Evolutionary conservation across 2,797 vertebrate species (phyloP).

Genomic region (Lerista edwardsae): DNA sequence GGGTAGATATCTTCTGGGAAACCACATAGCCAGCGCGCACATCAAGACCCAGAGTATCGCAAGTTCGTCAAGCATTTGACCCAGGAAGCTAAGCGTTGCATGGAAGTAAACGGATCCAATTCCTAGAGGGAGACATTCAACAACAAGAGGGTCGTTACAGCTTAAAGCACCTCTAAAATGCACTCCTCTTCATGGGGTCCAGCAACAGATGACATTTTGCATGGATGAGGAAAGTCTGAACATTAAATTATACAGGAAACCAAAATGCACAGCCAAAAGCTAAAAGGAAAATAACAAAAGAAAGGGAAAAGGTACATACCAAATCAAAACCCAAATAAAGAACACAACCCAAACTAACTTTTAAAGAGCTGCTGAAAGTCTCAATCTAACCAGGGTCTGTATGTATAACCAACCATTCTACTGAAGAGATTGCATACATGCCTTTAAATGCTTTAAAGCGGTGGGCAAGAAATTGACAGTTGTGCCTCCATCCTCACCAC

Average conservation of each 20-base stretch:
- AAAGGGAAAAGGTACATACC: background rate
- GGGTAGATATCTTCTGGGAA: conserved; percentile 94
- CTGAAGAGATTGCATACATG: background rate
- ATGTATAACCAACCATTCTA: background rate
- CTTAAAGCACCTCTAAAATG: background rate
- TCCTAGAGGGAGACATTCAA: conserved; percentile 78
- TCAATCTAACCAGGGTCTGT: background rate
- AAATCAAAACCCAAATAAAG: background rate
- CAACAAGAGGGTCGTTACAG: conserved; percentile 31
- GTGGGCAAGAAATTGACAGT: background rate
- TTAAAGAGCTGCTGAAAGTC: conserved; percentile 2
- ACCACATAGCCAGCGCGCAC: conserved; percentile 98
- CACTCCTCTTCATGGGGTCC: background rate
- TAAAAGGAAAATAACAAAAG: too few species aligned
- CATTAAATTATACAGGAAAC: rapidly evolving
- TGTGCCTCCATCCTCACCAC: background rate
- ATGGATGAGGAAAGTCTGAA: background rate
- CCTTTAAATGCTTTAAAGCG: background rate
- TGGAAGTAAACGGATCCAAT: conserved; percentile 99
- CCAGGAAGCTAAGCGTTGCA: conserved; percentile 96
- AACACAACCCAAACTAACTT: background rate
- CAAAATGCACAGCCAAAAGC: background rate
- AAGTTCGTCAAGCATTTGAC: conserved; percentile 97
- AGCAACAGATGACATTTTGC: background rate
- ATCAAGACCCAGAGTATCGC: conserved; percentile 98